phyloP scores from a whole-genome alignment of 2,888 invertebrate species.

The Tiliacea aurago region DNA sequence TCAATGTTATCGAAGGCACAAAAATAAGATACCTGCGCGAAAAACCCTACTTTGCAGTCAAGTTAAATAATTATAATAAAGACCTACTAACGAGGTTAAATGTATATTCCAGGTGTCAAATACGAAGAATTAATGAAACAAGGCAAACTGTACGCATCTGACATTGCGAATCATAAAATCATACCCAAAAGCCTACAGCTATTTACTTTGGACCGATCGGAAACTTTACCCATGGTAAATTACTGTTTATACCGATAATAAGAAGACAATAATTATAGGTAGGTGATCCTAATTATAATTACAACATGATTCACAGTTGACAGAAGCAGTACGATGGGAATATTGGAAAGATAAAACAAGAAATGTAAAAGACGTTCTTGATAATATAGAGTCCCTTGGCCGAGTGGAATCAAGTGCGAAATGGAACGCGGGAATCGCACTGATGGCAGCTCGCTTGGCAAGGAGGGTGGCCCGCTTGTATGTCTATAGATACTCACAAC shows the following conservation, averaged over 20 bases:
- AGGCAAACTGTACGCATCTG: slow-evolving; percentile 88
- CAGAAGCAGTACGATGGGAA: slow-evolving; percentile 90
- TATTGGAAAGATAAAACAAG: slow-evolving; percentile 82
- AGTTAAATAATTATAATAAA: no score
- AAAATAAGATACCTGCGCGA: not conserved
- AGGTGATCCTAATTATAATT: slow-evolving; percentile 1
- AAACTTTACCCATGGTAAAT: slow-evolving; percentile 74
- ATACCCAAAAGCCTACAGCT: slow-evolving; percentile 90
- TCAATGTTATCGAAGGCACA: not conserved
- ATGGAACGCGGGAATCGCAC: slow-evolving; percentile 89
- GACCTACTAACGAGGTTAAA: not conserved
- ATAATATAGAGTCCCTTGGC: slow-evolving; percentile 85
- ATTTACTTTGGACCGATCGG: slow-evolving; percentile 75
- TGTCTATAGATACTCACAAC: slow-evolving; percentile 90
- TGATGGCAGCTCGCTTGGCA: slow-evolving; percentile 89
- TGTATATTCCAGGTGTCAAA: slow-evolving; percentile 85
- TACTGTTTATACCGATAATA: not conserved
- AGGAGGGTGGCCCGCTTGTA: slow-evolving; percentile 87
- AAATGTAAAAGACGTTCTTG: slow-evolving; percentile 76
- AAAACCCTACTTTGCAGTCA: not conserved
- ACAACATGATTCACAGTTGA: slow-evolving; percentile 70
- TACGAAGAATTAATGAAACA: slow-evolving; percentile 91
- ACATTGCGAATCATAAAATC: slow-evolving; percentile 90
- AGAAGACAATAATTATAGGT: not conserved
- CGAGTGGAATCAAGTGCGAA: slow-evolving; percentile 91